A percentile compares a stretch with the other conserved stretches of the same genome.
Evolutionary conservation across 2,888 invertebrate species (phyloP).

Genomic region (Drosophila vallismaia): DNA sequence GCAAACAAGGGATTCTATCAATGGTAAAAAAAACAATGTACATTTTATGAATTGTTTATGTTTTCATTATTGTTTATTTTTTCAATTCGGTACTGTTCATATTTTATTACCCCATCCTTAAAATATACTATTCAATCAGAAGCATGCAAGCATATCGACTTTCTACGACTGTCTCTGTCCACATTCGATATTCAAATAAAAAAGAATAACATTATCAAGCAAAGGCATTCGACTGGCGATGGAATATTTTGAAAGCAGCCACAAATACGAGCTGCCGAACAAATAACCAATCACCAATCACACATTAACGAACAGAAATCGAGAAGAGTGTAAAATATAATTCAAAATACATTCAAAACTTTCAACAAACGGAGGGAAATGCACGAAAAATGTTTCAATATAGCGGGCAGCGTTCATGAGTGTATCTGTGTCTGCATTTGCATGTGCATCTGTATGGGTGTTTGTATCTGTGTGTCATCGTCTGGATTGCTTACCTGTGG

Average conservation of each 20-base stretch:
- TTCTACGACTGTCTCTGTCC: slow-evolving; percentile 21
- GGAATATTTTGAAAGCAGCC: slow-evolving; percentile 37
- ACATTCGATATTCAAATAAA: slow-evolving; percentile 26
- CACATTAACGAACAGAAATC: slow-evolving; percentile 40
- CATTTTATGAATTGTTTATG: slow-evolving; percentile 13
- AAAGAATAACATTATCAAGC: slow-evolving; percentile 40
- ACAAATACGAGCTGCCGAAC: slow-evolving; percentile 25
- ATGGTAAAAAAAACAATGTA: background rate
- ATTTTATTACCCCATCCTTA: slow-evolving; percentile 2
- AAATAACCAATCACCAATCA: slow-evolving; percentile 33
- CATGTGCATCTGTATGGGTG: slow-evolving; percentile 23
- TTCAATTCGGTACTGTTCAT: slow-evolving; percentile 7
- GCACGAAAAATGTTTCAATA: slow-evolving; percentile 50
- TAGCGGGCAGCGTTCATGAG: slow-evolving; percentile 28
- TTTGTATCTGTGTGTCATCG: slow-evolving; percentile 14
- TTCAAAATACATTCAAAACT: slow-evolving; percentile 57
- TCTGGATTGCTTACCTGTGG: slow-evolving; percentile 82
- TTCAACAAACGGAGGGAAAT: slow-evolving; percentile 56
- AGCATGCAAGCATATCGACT: slow-evolving; percentile 31
- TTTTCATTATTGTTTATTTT: slow-evolving; percentile 7
- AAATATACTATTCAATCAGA: slow-evolving; percentile 20
- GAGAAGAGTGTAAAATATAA: slow-evolving; percentile 13
- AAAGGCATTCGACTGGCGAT: slow-evolving; percentile 18
- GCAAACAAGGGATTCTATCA: slow-evolving; percentile 10
- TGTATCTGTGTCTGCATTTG: slow-evolving; percentile 14